Conservation (phyloP, 2,113 vertebrate species). For the Lichenostomus cassidix region DNA sequence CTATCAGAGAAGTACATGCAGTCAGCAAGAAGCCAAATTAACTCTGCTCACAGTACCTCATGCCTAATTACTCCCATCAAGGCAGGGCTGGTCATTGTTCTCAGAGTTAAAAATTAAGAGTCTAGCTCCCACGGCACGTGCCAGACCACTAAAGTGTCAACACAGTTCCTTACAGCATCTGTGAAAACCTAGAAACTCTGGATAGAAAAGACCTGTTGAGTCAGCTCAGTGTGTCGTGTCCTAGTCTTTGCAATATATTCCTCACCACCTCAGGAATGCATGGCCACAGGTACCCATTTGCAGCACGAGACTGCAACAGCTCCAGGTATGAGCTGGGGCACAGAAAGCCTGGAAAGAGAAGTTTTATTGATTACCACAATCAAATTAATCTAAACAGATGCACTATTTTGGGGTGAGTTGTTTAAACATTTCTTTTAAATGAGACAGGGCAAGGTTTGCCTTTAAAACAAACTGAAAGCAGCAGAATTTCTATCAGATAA, state of each 20-base stretch:
- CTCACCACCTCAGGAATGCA: neutral
- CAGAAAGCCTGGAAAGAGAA: neutral
- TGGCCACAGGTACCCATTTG: neutral
- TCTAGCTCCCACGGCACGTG: accelerated
- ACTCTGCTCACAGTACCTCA: neutral
- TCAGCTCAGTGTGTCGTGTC: neutral
- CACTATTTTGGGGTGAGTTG: neutral
- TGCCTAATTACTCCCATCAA: neutral
- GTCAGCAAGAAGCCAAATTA: neutral
- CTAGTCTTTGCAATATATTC: neutral
- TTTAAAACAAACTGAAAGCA: neutral
- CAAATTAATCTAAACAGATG: neutral
- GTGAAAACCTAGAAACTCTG: neutral
- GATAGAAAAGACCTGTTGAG: neutral
- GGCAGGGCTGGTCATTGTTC: neutral
- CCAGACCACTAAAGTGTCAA: neutral
- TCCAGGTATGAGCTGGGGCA: neutral
- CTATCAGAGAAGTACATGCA: accelerated
- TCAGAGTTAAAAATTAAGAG: neutral
- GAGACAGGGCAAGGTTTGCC: neutral
- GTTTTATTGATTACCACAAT: neutral
- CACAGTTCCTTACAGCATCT: neutral
- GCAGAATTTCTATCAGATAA: neutral
- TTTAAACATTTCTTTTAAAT: neutral
- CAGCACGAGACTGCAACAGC: accelerated